Conservation (phyloP, 2,888 invertebrate genomes). For the Didymodactylos carnosus region DNA sequence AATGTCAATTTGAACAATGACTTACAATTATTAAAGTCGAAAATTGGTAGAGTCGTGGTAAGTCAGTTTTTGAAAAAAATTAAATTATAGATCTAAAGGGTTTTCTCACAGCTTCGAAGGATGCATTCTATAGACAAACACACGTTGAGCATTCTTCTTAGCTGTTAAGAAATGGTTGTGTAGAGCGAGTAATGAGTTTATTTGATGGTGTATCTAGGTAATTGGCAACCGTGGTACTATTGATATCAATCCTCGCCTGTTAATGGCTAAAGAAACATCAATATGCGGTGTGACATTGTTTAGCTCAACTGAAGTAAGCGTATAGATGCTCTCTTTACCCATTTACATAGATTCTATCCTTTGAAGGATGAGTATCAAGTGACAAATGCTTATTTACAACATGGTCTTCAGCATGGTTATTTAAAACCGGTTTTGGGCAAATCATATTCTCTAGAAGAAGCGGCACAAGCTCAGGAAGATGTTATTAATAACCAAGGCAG, state of each 20-base stretch:
- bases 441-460: slow-evolving; percentile 32
- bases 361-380: slow-evolving; percentile 32
- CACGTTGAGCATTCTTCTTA: too few species aligned
- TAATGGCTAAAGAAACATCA: slow-evolving; percentile 18
- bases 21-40: slow-evolving; percentile 29
- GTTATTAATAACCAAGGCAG: slow-evolving; percentile 30
- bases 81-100: too few species aligned
- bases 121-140: too few species aligned
- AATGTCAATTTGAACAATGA: slow-evolving; percentile 40
- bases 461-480: slow-evolving; percentile 33
- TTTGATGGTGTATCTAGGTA: slow-evolving; percentile 7
- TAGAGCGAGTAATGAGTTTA: too few species aligned
- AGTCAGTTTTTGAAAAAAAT: slow-evolving; percentile 16
- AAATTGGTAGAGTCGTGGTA: slow-evolving; percentile 36
- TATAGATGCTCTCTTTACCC: too few species aligned
- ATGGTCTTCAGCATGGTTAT: slow-evolving; percentile 34
- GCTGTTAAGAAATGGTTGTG: too few species aligned
- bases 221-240: slow-evolving; percentile 16
- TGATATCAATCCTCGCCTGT: slow-evolving; percentile 20
- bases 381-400: slow-evolving; percentile 28
- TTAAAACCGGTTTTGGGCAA: slow-evolving; percentile 34
- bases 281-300: slow-evolving; percentile 18
- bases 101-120: too few species aligned
- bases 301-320: slow-evolving; percentile 7
- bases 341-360: neutral